Conservation (phyloP, 2,113 vertebrate genomes). For the Periophthalmodon schlosseri region DNA sequence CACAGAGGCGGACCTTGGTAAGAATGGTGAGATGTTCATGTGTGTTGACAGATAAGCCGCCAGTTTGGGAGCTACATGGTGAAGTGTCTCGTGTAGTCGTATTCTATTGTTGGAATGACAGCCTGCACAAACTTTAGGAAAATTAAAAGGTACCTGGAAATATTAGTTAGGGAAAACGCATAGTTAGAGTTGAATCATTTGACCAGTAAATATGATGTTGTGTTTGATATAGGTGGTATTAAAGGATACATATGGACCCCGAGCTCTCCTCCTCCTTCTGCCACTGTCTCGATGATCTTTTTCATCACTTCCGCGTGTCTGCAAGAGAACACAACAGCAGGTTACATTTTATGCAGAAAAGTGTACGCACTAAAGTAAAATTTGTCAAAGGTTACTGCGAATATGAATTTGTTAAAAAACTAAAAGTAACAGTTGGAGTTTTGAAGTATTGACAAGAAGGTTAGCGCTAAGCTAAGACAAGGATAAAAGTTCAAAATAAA, state of each 20-base stretch:
- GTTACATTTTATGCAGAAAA: not conserved
- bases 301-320: slow-evolving; percentile 99
- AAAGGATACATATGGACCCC: slow-evolving; percentile 99
- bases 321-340: slow-evolving; percentile 41
- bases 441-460: no score
- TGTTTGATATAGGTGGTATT: not conserved
- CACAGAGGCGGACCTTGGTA: slow-evolving; percentile 1
- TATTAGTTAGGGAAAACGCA: slow-evolving; percentile 76
- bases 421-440: no score
- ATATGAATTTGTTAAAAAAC: no score
- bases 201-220: not conserved
- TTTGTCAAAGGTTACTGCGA: not conserved
- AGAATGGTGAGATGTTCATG: slow-evolving; percentile 10
- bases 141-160: slow-evolving; percentile 95
- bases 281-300: slow-evolving; percentile 98
- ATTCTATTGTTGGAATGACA: slow-evolving; percentile 99
- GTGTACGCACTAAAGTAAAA: not conserved
- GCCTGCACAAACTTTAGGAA: slow-evolving; percentile 99
- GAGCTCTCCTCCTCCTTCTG: slow-evolving; percentile 97
- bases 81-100: slow-evolving; percentile 98
- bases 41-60: slow-evolving; percentile 13
- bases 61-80: slow-evolving; percentile 84
- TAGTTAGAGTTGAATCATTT: not conserved
- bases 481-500: no score
- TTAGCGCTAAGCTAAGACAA: no score